These are phyloP conservation scores for Diadegma fenestrale DNA, from an alignment of 2,888 invertebrate species.

Conservation along the genomic window DNA sequence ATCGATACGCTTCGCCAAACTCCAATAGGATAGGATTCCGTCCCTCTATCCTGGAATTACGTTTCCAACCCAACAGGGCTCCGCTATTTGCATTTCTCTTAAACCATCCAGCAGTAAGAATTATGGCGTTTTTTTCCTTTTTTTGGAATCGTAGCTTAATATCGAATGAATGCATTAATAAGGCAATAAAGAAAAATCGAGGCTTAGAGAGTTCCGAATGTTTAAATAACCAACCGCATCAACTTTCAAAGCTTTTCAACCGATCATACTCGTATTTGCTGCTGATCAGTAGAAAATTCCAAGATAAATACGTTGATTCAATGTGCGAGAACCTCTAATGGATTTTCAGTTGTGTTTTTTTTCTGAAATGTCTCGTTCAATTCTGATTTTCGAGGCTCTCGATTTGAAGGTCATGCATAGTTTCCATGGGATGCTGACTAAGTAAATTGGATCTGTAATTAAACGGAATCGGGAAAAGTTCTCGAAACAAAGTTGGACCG, in stretches of 20 bases:
- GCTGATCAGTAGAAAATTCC: not conserved
- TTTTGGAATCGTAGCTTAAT: not conserved
- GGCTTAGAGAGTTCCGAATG: not conserved
- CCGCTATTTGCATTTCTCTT: not conserved
- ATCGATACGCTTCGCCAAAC: slow-evolving; percentile 13
- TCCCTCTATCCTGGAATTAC: slow-evolving; percentile 1
- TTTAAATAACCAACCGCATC: not conserved
- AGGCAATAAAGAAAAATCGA: not conserved
- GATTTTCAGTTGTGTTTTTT: not conserved
- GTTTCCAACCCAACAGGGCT: not conserved
- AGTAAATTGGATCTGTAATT: not conserved
- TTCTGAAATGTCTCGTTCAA: not conserved
- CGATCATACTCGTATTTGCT: not conserved
- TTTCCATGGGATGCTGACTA: not conserved
- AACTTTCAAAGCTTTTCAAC: not conserved
- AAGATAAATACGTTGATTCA: not conserved
- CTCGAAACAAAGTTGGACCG: not conserved
- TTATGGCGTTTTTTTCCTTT: not conserved
- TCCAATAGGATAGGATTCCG: not conserved
- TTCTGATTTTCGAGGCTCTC: not conserved
- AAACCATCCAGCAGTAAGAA: not conserved
- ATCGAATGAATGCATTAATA: not conserved
- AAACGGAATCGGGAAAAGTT: not conserved
- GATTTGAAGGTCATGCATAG: not conserved
- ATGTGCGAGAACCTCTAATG: too few relatives aligned